phyloP scores from a whole-genome alignment of 2,113 vertebrate species.

The Vimba vimba region DNA sequence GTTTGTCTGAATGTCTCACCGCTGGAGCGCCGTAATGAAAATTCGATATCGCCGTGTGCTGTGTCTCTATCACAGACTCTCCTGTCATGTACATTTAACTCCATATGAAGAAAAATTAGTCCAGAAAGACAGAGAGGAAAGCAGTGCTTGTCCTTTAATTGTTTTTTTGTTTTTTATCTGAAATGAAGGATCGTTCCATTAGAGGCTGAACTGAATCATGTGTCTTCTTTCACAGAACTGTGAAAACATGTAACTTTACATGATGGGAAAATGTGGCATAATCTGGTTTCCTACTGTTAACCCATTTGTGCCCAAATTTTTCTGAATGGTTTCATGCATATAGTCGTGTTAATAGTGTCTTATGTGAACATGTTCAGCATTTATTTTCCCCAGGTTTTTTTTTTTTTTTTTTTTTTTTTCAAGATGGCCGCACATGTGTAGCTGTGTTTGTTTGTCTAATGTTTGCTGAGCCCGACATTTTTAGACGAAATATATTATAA shows the following conservation, averaged over 20 bases:
- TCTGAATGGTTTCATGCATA: too few relatives aligned
- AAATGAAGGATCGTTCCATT: neutral
- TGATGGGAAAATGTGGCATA: neutral
- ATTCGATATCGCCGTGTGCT: conserved; percentile 56
- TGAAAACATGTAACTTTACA: too few relatives aligned
- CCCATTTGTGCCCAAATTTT: too few relatives aligned
- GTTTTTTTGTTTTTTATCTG: neutral
- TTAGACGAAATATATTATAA: too few relatives aligned
- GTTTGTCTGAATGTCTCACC: conserved; percentile 66
- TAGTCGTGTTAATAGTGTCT: too few relatives aligned
- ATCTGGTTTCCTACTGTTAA: neutral
- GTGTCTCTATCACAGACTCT: conserved; percentile 58
- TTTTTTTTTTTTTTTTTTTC: too few relatives aligned
- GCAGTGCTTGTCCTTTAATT: neutral
- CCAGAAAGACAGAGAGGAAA: neutral
- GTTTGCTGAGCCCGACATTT: too few relatives aligned
- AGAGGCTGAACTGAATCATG: neutral
- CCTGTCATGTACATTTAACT: conserved; percentile 62
- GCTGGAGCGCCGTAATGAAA: conserved; percentile 61
- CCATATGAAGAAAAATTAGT: conserved; percentile 67
- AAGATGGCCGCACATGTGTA: too few relatives aligned
- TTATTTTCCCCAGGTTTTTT: too few relatives aligned
- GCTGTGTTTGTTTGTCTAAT: too few relatives aligned
- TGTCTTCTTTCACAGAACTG: neutral
- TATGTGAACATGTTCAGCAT: too few relatives aligned